These are phyloP conservation scores for Lophura nycthemera DNA, from an alignment of 2,113 vertebrate genomes.

Conservation along the genomic window DNA sequence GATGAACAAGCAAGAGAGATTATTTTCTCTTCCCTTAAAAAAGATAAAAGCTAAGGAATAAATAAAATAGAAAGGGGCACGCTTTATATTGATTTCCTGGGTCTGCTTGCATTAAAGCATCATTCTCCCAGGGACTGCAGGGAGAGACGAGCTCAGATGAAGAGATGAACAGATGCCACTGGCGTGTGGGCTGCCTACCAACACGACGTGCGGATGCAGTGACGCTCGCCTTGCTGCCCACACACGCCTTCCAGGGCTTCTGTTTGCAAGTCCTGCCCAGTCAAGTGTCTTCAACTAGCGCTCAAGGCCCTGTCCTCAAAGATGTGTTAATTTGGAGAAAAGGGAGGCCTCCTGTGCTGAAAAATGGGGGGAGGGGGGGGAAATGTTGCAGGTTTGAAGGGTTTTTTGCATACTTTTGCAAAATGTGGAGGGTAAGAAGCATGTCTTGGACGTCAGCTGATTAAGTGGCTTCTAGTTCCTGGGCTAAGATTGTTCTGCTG, in stretches of 20 bases:
- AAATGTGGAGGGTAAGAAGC: neutral
- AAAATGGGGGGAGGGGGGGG: neutral
- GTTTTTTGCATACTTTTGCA: neutral
- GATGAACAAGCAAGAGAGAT: conserved; percentile 38
- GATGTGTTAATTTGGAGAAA: neutral
- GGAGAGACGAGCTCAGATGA: neutral
- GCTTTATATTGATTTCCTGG: conserved; percentile 50
- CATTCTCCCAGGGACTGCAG: conserved; percentile 37
- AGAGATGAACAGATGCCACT: conserved; percentile 51
- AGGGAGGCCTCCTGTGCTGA: neutral
- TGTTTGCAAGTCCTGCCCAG: conserved; percentile 38
- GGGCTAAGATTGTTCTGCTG: neutral
- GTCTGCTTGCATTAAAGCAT: conserved; percentile 55
- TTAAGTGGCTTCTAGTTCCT: neutral
- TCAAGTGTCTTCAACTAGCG: neutral
- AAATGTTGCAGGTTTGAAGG: fast-evolving
- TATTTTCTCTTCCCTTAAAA: neutral
- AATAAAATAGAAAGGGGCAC: conserved; percentile 43
- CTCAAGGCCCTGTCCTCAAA: neutral
- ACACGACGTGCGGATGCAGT: conserved; percentile 39
- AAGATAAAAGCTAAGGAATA: conserved; percentile 10
- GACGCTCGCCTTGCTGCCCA: conserved; percentile 48
- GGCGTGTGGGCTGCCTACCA: conserved; percentile 54
- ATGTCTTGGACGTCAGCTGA: neutral
- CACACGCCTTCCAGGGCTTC: conserved; percentile 57